Percentiles rank a stretch among this genome's conserved stretches.
Evolutionary conservation across 2,113 vertebrate species (phyloP).

Genomic region (Chloroceryle aenea): DNA sequence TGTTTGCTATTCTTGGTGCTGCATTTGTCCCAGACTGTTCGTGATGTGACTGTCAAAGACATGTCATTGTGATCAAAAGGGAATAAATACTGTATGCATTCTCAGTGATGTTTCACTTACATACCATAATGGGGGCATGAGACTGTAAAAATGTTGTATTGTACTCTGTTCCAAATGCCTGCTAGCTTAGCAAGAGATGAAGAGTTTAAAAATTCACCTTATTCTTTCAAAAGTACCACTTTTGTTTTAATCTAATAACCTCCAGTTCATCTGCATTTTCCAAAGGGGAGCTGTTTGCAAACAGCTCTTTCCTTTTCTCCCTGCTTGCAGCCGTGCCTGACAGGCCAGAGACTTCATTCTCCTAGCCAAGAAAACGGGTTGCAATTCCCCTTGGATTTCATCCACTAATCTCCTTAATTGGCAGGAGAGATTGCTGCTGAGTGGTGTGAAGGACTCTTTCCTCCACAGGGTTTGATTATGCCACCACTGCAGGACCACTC

Average conservation of each 20-base stretch:
- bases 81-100: neutral
- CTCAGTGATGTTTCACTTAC: neutral
- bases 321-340: neutral
- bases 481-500: neutral
- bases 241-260: neutral
- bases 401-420: conserved; percentile 38
- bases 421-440: neutral
- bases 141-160: neutral
- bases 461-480: conserved; percentile 19
- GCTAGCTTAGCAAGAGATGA: neutral
- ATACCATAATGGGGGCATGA: neutral
- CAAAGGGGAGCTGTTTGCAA: conserved; percentile 13
- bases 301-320: neutral
- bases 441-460: conserved; percentile 24
- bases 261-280: neutral
- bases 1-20: neutral
- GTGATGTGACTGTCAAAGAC: neutral
- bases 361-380: neutral
- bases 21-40: neutral
- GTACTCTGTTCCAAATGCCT: neutral
- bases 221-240: neutral
- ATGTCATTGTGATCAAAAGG: neutral
- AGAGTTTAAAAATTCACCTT: neutral
- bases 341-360: neutral
- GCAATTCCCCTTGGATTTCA: conserved; percentile 35